These are phyloP conservation scores for Drosophila conformis DNA, from an alignment of 2,888 invertebrate genomes.

Conservation along the genomic window DNA sequence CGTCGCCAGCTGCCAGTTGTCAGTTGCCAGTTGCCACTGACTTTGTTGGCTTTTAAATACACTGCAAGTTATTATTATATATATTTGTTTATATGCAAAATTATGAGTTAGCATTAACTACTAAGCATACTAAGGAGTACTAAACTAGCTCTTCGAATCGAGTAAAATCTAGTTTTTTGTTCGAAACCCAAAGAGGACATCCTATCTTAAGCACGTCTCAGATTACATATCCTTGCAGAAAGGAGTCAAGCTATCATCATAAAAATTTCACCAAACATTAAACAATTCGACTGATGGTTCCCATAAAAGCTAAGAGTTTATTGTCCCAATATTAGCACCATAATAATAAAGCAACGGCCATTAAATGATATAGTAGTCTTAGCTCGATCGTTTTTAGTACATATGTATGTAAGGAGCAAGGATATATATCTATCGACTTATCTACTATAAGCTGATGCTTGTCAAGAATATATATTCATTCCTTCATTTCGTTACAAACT, in stretches of 20 bases:
- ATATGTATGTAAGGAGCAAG: too few species aligned
- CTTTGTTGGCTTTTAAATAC: slow-evolving; percentile 48
- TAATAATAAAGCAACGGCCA: too few species aligned
- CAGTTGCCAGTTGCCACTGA: slow-evolving; percentile 33
- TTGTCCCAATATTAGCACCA: too few species aligned
- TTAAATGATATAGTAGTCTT: neutral
- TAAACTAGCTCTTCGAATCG: neutral
- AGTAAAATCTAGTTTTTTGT: too few species aligned
- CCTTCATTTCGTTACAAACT: neutral
- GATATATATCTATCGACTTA: too few species aligned
- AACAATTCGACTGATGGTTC: too few species aligned
- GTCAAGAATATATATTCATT: neutral
- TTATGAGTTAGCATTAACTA: neutral
- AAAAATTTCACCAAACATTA: too few species aligned
- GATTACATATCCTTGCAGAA: too few species aligned
- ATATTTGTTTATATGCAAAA: neutral
- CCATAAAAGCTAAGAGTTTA: neutral
- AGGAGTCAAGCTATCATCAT: too few species aligned
- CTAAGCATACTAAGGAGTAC: too few species aligned
- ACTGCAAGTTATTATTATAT: slow-evolving; percentile 14
- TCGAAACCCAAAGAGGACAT: too few species aligned
- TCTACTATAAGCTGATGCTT: neutral
- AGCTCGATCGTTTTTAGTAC: neutral
- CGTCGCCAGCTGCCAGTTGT: slow-evolving; percentile 26
- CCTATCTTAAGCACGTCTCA: too few species aligned